A percentile compares a stretch with the other conserved stretches of the same genome.
Evolutionary conservation across 1,140 invertebrate genomes (phyloP).

Genomic region (Papilio polyxenes): DNA sequence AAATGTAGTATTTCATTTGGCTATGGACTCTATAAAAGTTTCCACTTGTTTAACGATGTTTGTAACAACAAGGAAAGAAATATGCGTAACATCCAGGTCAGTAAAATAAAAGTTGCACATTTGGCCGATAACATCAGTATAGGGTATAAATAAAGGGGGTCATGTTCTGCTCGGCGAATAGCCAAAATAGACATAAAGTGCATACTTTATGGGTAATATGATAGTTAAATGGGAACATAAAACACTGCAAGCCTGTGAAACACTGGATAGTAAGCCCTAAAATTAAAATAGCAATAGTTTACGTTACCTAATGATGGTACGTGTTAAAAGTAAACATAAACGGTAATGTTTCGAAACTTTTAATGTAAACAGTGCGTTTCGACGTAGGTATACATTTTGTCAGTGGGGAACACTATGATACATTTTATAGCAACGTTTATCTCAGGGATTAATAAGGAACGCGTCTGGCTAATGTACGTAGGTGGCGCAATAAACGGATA

Average conservation of each 20-base stretch:
- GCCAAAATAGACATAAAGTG: slow-evolving; percentile 33
- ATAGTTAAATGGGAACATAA: slow-evolving; percentile 30
- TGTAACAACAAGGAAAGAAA: not conserved
- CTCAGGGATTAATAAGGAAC: slow-evolving; percentile 40
- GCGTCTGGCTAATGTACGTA: slow-evolving; percentile 34
- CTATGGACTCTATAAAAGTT: not conserved
- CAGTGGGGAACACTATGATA: slow-evolving; percentile 13
- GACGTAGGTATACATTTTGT: not conserved
- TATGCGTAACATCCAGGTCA: not conserved
- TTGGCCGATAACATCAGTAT: slow-evolving; percentile 27
- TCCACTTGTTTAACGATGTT: not conserved
- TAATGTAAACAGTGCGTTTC: slow-evolving; percentile 30
- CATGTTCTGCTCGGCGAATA: slow-evolving; percentile 31
- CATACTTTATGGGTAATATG: slow-evolving; percentile 31
- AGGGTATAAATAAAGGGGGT: not conserved
- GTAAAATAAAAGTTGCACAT: slow-evolving; percentile 30
- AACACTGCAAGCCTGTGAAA: not conserved
- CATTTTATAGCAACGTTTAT: slow-evolving; percentile 41
- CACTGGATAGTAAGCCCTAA: not conserved
- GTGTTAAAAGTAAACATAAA: slow-evolving; percentile 28
- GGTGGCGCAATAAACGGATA: slow-evolving; percentile 20
- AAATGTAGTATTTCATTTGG: too few species aligned
- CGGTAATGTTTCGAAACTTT: slow-evolving; percentile 33
- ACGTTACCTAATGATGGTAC: slow-evolving; percentile 25
- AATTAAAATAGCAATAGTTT: slow-evolving; percentile 23